Conservation (phyloP, 1,140 invertebrate genomes). For the Platorchestia sp. region DNA sequence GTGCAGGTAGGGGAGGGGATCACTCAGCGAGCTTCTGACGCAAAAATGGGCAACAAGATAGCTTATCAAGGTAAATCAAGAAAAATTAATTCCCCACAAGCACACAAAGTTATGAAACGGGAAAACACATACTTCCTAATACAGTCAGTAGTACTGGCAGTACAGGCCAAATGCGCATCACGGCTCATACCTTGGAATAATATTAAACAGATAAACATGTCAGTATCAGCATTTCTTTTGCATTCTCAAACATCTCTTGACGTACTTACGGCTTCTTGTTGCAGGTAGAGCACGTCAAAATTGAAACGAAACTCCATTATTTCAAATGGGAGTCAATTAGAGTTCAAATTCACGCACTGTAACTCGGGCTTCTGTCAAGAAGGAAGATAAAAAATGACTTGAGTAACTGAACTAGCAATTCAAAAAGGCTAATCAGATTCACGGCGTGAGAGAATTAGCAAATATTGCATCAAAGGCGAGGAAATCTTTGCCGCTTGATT, state of each 20-base stretch:
- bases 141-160: too few species aligned
- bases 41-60: too few species aligned
- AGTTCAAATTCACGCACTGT: not conserved
- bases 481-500: not conserved
- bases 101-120: too few species aligned
- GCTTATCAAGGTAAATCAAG: too few species aligned
- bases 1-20: too few species aligned
- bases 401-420: not conserved
- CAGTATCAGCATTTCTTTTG: too few species aligned
- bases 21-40: too few species aligned
- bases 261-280: not conserved
- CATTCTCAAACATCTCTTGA: not conserved
- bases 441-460: conserved; percentile 30
- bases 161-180: too few species aligned
- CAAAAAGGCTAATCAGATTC: conserved; percentile 35
- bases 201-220: too few species aligned
- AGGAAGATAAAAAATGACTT: not conserved
- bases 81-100: too few species aligned
- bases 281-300: not conserved
- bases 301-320: not conserved
- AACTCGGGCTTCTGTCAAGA: not conserved
- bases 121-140: too few species aligned
- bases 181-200: too few species aligned
- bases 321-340: not conserved
- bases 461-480: conserved; percentile 45